Base-by-base conservation (phyloP, 2,888 invertebrate species). In the Andrena minutula region DNA sequence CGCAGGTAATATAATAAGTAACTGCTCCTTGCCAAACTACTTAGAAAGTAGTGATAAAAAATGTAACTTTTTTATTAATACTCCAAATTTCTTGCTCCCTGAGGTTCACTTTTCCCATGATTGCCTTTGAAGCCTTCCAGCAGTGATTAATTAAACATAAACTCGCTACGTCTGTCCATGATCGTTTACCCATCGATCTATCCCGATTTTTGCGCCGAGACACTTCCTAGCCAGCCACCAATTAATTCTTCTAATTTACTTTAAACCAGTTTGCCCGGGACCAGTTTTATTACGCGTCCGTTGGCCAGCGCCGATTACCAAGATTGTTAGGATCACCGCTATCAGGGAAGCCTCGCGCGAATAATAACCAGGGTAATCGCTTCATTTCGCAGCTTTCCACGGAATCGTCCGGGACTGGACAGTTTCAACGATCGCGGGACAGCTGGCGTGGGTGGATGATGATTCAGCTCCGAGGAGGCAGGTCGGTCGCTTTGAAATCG, bases 401-500 rank as follows among this genome's bases (percentile, higher is more conserved):
- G 56, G 12, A 66, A 51, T 47, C 35, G 63, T 61, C 49, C 26
- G 49, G 51, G 41, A 65, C 63, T 10, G 66, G 20, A 51, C 58
- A 41, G 80, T 80, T 77, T 53, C 65, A 30, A 58, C 58, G 51
- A 63, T 8, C 28, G 30, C 71, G 26, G 61, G 78, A 20, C 41
- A n/a, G 47, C 30, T n/a, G 65, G 61, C 73, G 78, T 78, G 79
- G 77, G 79, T 64, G 70, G 61, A 73, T 71, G 61, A 73, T 75
- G 71, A 73, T 79, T 66, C 75, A 56, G 75, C 72, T 6, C 41
- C 0, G 8, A 30, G 35, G 28, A 41, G 51, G 35, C 53, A 75
- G 79, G 53, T 66, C 70, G 72, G 68, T n/a, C 26, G 60, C 80
- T 83, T 85, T 80, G 85, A 83, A 85, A 83, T 74, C 64, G 74